Percentiles rank a stretch among this genome's conserved stretches.
These are phyloP conservation scores for Atta colombica DNA, from an alignment of 1,140 invertebrate genomes.

Conservation along the genomic window DNA sequence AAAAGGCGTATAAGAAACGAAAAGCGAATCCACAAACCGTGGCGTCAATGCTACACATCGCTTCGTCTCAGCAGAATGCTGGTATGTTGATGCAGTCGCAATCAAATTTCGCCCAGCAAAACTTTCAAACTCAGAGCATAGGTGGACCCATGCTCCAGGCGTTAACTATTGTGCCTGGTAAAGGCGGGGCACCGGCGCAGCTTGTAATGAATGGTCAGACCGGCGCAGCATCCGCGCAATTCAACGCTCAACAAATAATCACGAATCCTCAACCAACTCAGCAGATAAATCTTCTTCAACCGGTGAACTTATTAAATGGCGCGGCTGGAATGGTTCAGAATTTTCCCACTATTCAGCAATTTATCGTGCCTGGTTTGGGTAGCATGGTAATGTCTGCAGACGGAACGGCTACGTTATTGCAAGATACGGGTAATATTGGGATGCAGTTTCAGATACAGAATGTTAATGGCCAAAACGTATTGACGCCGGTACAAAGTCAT, in stretches of 20 bases:
- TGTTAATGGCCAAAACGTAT: constrained; percentile 92
- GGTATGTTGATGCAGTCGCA: constrained; percentile 85
- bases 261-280: constrained; percentile 90
- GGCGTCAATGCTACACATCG: constrained; percentile 91
- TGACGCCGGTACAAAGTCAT: constrained; percentile 91
- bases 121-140: constrained; percentile 83
- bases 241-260: constrained; percentile 90
- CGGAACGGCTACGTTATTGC: constrained; percentile 89
- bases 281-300: constrained; percentile 93
- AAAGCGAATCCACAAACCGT: constrained; percentile 91
- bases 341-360: constrained; percentile 93
- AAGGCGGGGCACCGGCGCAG: constrained; percentile 90
- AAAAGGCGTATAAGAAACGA: constrained; percentile 92
- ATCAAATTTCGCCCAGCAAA: constrained; percentile 85
- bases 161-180: constrained; percentile 92
- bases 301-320: constrained; percentile 92
- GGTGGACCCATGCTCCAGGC: constrained; percentile 91
- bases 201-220: constrained; percentile 91
- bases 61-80: constrained; percentile 88
- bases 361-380: constrained; percentile 93
- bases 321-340: constrained; percentile 91
- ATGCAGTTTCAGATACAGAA: constrained; percentile 93
- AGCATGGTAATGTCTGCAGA: constrained; percentile 92
- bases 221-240: constrained; percentile 87
- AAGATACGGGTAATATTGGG: constrained; percentile 90